phyloP scores from a whole-genome alignment of 2,797 vertebrate genomes.

The Erpetoichthys calabaricus region DNA sequence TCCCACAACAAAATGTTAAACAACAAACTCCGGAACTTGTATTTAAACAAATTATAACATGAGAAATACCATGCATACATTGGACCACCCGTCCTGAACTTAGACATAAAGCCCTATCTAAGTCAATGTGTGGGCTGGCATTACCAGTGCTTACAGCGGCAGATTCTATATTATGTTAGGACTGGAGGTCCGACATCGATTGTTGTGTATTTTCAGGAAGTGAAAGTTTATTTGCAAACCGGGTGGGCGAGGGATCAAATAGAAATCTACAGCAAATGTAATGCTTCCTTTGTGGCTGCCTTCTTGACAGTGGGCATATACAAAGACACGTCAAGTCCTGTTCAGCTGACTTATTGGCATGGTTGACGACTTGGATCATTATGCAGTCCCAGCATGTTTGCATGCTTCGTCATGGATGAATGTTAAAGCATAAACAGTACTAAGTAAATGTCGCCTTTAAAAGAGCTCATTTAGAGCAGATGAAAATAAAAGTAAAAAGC shows the following conservation, averaged over 20 bases:
- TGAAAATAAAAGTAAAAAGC: too few species aligned
- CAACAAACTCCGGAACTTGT: constrained; percentile 4
- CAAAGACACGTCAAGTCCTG: constrained; percentile 5
- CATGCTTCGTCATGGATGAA: constrained; percentile 6
- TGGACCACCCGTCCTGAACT: constrained; percentile 13
- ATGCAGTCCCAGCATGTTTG: constrained; percentile 8
- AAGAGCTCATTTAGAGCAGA: background rate
- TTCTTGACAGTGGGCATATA: constrained; percentile 10
- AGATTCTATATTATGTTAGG: constrained; percentile 7
- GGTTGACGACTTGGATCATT: background rate
- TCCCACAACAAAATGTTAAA: constrained; percentile 13
- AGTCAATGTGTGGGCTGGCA: constrained; percentile 3
- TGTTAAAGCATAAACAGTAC: constrained; percentile 6
- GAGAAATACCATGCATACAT: constrained; percentile 4
- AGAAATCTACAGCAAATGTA: constrained; percentile 7
- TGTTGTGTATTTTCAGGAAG: constrained; percentile 7
- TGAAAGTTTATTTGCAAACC: constrained; percentile 15
- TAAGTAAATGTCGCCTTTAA: constrained; percentile 5
- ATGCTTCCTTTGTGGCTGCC: constrained; percentile 8
- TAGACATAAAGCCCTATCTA: background rate
- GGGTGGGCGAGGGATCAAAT: constrained; percentile 12
- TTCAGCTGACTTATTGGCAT: background rate
- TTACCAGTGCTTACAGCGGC: constrained; percentile 5
- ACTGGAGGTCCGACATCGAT: constrained; percentile 1
- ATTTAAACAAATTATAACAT: constrained; percentile 15